Base-by-base conservation (phyloP, 2,888 invertebrate species). In the Hermodice carunculata region DNA sequence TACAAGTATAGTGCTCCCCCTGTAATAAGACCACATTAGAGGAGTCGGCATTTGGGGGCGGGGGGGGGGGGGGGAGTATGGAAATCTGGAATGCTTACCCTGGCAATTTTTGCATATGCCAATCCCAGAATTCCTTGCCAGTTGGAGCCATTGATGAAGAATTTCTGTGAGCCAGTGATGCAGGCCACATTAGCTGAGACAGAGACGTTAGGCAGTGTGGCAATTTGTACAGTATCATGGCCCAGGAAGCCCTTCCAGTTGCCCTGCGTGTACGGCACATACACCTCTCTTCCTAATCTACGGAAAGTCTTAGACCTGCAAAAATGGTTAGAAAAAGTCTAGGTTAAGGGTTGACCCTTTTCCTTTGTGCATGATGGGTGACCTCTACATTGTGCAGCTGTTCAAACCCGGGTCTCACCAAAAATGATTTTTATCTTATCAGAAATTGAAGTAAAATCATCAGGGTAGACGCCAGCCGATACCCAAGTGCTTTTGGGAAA, bases 41-140 rank as follows among this genome's bases (percentile, higher is more conserved):
- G n/a, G n/a, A 17, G n/a, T 40, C n/a, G 40, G 14, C 14, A 17
- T n/a, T n/a, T n/a, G n/a, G n/a, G n/a, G n/a, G n/a, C n/a, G n/a
- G n/a, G n/a, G n/a, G n/a, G n/a, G n/a, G n/a, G n/a, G n/a, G n/a
- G n/a, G n/a, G n/a, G n/a, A n/a, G n/a, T n/a, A n/a, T n/a, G n/a
- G 17, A 29, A 14, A n/a, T 26, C 42, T 24, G 19, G 64, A 17
- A 29, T 34, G 67, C 75, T 70, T 71, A 85, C 85, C 74, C 79
- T 49, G 22, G 83, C 76, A 44, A 85, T 79, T 32, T 71, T 75
- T 44, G 75, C 72, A 69, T 90, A 91, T 0, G 89, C 91, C 43
- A 91, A 75, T 1, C 91, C 91, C 22, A 91, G 82, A 44, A 91
- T 88, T 61, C 91, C 87, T 87, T 91, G 90, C 90, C 90, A 91